Evolutionary conservation across 1,140 invertebrate genomes (phyloP), one percentile per base, ranked within the genome.

Genomic region (Laupala kohalensis): DNA sequence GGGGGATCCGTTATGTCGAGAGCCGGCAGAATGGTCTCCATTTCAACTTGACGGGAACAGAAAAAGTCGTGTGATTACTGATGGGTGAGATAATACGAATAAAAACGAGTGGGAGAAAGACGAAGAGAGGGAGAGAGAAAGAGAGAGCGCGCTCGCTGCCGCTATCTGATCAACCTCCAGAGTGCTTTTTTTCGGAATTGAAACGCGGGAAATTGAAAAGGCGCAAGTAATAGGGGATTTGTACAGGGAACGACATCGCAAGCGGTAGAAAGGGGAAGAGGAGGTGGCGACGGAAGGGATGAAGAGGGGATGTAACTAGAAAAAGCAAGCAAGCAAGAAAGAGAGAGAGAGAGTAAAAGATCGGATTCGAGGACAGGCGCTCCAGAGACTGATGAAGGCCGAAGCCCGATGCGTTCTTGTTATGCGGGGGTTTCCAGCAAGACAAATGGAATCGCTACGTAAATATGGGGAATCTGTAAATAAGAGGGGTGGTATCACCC

Each of bases 141-240:
- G 24, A 67, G 12, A 27, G 67, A 29, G 24, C 29, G 37, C 37
- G 37, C 28, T 27, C 29, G 29, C 67, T 27, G 29, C 13, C 67
- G 6, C 26, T 68, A 68, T 74, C 72, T 74, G 75, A 76, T 76
- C 77, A 75, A 75, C 76, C 76, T 76, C 72, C 75, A 75, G 29
- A 29, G 67, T 68, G 28, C 29, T 68, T 68, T 68, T 75, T 77
- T 75, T 76, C 71, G 70, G 74, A 77, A 77, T 77, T 77, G 76
- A 75, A 77, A 77, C 77, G 75, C 72, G 72, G 72, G 77, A 77
- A 77, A 77, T 77, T 77, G 76, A 77, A 77, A 77, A 77, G 76
- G 77, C 64, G 74, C 67, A 68, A 68, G n/a, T 68, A 68, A 37
- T 68, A 68, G 67, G 9, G 28, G 67, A 19, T 3, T 37, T 27